A percentile compares a stretch with the other conserved stretches of the same genome.
Conservation (phyloP, 2,113 vertebrate genomes). For the Toxotes chatareus region DNA sequence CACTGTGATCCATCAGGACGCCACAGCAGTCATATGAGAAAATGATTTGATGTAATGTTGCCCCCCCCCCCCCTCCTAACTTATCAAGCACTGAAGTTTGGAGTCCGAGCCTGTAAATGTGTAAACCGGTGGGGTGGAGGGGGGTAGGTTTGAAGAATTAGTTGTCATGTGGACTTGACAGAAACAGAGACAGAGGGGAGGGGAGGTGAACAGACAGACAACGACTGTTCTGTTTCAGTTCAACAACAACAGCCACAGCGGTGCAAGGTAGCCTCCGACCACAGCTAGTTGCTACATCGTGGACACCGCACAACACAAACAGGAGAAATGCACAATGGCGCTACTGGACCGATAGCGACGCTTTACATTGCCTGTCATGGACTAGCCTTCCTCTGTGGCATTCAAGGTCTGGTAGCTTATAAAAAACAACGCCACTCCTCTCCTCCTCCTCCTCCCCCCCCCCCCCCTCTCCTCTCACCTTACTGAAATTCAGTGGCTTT, state of each 20-base stretch:
- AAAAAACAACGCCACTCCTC: constrained; percentile 4
- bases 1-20: neutral
- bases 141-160: constrained; percentile 54
- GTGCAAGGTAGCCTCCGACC: constrained; percentile 19
- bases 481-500: neutral
- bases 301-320: neutral
- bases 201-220: constrained; percentile 59
- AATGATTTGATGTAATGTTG: too few relatives aligned
- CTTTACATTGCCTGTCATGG: constrained; percentile 32
- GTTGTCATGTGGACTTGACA: constrained; percentile 72
- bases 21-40: too few relatives aligned
- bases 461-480: constrained; percentile 58
- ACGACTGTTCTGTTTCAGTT: constrained; percentile 65
- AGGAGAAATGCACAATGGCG: constrained; percentile 26
- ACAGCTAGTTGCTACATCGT: neutral
- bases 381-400: constrained; percentile 52
- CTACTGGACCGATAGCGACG: constrained; percentile 46
- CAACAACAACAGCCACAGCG: constrained; percentile 49
- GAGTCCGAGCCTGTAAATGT: constrained; percentile 39
- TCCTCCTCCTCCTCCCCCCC: too few relatives aligned
- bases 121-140: constrained; percentile 37
- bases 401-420: constrained; percentile 43
- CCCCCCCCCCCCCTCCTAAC: too few relatives aligned
- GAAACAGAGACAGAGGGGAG: constrained; percentile 39
- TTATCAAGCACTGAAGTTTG: neutral